Evolutionary conservation across 2,113 vertebrate species (phyloP), one percentile per base, ranked within the genome.

Genomic region (Geococcyx californianus): DNA sequence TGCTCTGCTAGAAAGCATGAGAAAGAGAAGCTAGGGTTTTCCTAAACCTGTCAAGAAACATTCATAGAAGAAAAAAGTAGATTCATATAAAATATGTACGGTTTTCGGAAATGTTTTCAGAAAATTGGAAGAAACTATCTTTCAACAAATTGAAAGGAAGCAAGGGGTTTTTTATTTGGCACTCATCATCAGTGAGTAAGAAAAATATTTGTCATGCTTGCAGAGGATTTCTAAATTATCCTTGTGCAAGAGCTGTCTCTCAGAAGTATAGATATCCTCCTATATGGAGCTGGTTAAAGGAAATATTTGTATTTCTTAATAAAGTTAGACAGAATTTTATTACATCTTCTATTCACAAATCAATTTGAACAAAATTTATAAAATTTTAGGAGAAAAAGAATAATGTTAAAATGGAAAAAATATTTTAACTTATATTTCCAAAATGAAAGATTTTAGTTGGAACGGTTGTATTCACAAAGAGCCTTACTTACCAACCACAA

Each of bases 1-100:
- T 98, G 97, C 96, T 90, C 97, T 96, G 95, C 98, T 98, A 98
- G 97, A 98, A 98, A 98, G 97, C 97, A 98, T 96, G 87, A 98
- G 97, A 97, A 98, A 97, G 98, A 98, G 98, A 98, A 98, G 95
- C 95, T 97, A 97, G 94, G 97, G 93, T 97, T 91, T 95, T 94
- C 62, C 52, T 93, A 93, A 97, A 85, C n/a, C 63, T 95, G 76
- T 93, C 89, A 94, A 93, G 42, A 70, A 96, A 93, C 66, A 5
- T 44, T 92, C 26, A 31, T 55, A 34, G 7, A 45, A 88, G 60
- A 77, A 44, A 28, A 73, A 55, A 29, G 13, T 77, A 62, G n/a
- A 77, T 85, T 63, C 28, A 70, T 33, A 42, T 28, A 95, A 96
- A 84, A 72, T 17, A 54, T 19, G 17, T 68, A 52, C 8, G 16